phyloP scores from a whole-genome alignment of 2,113 vertebrate genomes.

The Sphaerodactylus townsendi region DNA sequence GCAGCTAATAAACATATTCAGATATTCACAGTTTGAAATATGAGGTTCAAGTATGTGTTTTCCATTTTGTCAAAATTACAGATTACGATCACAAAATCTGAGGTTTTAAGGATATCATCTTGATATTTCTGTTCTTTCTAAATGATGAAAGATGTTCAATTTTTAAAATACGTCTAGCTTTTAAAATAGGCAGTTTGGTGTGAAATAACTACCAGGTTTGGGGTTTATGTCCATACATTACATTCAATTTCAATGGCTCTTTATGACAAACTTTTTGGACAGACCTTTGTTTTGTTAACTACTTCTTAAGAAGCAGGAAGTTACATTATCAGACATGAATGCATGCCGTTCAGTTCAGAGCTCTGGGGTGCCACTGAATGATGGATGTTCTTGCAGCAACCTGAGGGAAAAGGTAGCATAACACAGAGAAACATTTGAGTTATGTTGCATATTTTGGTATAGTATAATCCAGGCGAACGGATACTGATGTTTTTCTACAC shows the following conservation, averaged over 20 bases:
- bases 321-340: conserved; percentile 26
- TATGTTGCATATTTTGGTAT: conserved; percentile 53
- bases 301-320: conserved; percentile 40
- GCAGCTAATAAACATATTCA: background rate
- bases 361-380: conserved; percentile 50
- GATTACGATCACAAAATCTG: background rate
- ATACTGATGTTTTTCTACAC: conserved; percentile 43
- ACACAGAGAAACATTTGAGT: conserved; percentile 52
- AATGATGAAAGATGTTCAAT: background rate
- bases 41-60: background rate
- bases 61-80: background rate
- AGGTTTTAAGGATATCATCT: background rate
- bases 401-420: conserved; percentile 44
- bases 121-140: no score
- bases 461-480: conserved; percentile 11
- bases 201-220: background rate
- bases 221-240: background rate
- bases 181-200: background rate
- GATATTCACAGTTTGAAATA: background rate
- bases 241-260: background rate
- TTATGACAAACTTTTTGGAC: conserved; percentile 13
- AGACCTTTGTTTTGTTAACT: conserved; percentile 35
- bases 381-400: conserved; percentile 40
- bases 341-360: conserved; percentile 44
- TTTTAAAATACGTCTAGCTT: background rate